Evolutionary conservation across 2,888 invertebrate genomes (phyloP), one percentile per base, ranked within the genome.

Genomic region (Nymphalis urticae): DNA sequence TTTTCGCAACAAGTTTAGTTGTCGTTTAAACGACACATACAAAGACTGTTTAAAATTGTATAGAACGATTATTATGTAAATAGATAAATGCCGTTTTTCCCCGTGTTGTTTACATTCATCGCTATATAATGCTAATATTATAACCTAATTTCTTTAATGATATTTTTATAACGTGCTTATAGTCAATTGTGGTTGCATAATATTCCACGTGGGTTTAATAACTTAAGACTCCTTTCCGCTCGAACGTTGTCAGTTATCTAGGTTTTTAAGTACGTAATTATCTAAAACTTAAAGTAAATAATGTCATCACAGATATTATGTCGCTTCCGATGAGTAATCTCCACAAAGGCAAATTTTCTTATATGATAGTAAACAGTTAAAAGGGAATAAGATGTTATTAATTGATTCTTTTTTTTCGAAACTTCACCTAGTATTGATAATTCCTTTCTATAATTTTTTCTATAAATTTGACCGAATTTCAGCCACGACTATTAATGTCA

Each of bases 161-260:
- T 13, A n/a, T 50, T 50, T 50, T 50, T 50, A 50, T 19, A 50
- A 51, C 51, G 16, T 53, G 21, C 4, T 16, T 53, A 53, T 24
- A 53, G 16, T 16, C 13, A 24, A 16, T 24, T 27, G 21, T 24
- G 3, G 21, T 21, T 10, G 10, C 16, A 53, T 24, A 51, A 21
- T 51, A 21, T 5, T 53, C 6, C 21, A 27, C 60, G 24, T 58
- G 62, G 42, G 36, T 42, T 63, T 7, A 42, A 61, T 48, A 59
- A 47, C 19, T 67, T 62, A 62, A 62, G 51, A 48, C 67, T 63
- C 47, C 48, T 71, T 73, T 71, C 73, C 69, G 56, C 21, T 58
- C 21, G 48, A 58, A 59, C n/a, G 36, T 61, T 66, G 54, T 68
- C 66, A 19, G 17, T 66, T 68, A 68, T 68, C 68, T 48, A 27